Percentiles rank a stretch among this genome's conserved stretches.
Evolutionary conservation across 2,888 invertebrate genomes (phyloP).

Genomic region (Magallana nippona): DNA sequence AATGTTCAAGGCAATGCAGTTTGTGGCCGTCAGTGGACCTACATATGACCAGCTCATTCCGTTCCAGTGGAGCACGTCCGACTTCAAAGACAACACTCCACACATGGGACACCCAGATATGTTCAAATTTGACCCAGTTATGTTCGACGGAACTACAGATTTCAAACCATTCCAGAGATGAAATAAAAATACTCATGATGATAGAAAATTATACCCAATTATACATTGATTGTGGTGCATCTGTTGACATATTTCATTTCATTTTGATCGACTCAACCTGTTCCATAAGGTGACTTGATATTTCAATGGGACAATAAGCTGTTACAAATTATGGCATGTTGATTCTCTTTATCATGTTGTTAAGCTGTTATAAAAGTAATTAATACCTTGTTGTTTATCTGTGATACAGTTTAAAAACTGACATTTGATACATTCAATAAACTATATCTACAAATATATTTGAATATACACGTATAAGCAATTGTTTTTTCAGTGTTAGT

Average conservation of each 20-base stretch:
- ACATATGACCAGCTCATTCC: slow-evolving; percentile 85
- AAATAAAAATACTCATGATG: neutral
- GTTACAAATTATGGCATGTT: neutral
- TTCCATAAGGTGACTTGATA: no score
- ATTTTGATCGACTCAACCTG: neutral
- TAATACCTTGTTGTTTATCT: no score
- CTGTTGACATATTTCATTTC: neutral
- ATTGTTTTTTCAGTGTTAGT: no score
- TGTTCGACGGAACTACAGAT: slow-evolving; percentile 64
- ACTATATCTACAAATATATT: no score
- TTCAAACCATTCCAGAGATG: slow-evolving; percentile 31
- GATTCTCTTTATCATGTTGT: no score
- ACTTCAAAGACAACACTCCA: slow-evolving; percentile 83
- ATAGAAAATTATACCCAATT: neutral
- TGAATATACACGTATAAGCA: no score
- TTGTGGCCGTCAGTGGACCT: slow-evolving; percentile 83
- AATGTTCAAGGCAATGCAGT: slow-evolving; percentile 79
- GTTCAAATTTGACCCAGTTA: slow-evolving; percentile 85
- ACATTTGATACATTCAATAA: no score
- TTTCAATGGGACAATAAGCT: neutral
- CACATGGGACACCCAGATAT: slow-evolving; percentile 88
- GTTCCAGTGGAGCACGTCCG: slow-evolving; percentile 89
- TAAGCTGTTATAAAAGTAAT: no score
- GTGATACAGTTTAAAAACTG: no score
- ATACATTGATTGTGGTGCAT: neutral